These are phyloP conservation scores for Archilochus colubris DNA, from an alignment of 2,113 vertebrate genomes.

Conservation along the genomic window DNA sequence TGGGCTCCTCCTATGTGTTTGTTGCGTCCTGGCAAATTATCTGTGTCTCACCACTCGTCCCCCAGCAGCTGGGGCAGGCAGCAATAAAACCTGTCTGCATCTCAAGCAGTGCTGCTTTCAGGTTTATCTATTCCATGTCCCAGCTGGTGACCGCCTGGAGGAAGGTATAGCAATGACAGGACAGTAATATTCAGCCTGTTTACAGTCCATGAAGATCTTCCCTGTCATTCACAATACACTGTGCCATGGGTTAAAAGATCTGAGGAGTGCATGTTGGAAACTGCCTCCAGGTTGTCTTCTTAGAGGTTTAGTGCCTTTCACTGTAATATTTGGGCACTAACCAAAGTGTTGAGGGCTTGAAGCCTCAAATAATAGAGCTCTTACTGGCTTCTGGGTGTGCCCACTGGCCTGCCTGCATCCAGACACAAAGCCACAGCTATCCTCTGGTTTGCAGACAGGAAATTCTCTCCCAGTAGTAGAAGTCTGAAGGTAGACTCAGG, in stretches of 20 bases:
- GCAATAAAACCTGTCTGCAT: not conserved
- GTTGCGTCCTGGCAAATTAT: not conserved
- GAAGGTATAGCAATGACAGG: not conserved
- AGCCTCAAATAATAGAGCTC: not conserved
- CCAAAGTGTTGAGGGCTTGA: not conserved
- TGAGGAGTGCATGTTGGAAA: not conserved
- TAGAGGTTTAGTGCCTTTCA: not conserved
- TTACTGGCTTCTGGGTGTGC: not conserved
- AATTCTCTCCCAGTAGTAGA: not conserved
- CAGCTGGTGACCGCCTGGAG: not conserved
- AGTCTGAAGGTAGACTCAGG: conserved; percentile 34
- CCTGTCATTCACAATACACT: not conserved
- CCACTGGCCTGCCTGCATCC: not conserved
- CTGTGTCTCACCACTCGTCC: not conserved
- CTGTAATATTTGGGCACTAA: not conserved
- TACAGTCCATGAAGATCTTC: not conserved
- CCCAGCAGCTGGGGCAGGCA: not conserved
- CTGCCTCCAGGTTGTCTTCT: not conserved
- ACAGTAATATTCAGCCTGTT: not conserved
- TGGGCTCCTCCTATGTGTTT: not conserved
- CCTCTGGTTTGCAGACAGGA: conserved; percentile 22
- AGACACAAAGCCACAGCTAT: not conserved
- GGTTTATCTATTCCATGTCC: not conserved
- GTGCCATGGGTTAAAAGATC: not conserved
- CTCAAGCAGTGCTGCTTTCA: not conserved